Evolutionary conservation across 2,113 vertebrate species (phyloP).

Genomic region (Callipepla californica): DNA sequence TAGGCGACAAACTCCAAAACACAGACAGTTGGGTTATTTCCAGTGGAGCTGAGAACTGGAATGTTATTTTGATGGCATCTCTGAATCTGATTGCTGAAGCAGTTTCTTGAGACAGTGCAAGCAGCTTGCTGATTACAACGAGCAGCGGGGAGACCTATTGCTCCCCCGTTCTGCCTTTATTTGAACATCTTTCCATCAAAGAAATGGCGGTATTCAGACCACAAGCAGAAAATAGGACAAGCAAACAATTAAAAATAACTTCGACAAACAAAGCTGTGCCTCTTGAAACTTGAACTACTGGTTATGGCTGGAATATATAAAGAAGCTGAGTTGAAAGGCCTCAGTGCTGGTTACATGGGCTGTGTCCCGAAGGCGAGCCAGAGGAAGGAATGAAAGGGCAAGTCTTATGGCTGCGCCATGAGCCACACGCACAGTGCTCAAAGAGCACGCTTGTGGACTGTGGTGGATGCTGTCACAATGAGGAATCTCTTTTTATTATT

Average conservation of each 20-base stretch:
- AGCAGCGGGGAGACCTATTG: conserved; percentile 28
- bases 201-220: neutral
- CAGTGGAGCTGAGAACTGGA: neutral
- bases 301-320: neutral
- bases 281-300: conserved; percentile 7
- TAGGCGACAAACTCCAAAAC: conserved; percentile 8
- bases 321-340: neutral
- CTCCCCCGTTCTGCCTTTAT: neutral
- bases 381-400: neutral
- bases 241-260: conserved; percentile 19
- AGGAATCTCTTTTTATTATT: neutral
- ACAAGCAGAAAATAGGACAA: neutral
- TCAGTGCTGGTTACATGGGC: neutral
- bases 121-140: neutral
- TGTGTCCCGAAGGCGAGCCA: neutral
- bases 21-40: conserved; percentile 48
- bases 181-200: conserved; percentile 17
- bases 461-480: neutral
- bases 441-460: neutral
- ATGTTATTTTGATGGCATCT: conserved; percentile 28
- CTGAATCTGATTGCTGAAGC: conserved; percentile 33
- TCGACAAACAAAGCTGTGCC: neutral
- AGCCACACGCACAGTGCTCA: neutral
- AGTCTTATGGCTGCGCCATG: neutral
- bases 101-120: neutral